Evolutionary conservation across 2,113 vertebrate genomes (phyloP).

Genomic region (Calidris pygmaea): DNA sequence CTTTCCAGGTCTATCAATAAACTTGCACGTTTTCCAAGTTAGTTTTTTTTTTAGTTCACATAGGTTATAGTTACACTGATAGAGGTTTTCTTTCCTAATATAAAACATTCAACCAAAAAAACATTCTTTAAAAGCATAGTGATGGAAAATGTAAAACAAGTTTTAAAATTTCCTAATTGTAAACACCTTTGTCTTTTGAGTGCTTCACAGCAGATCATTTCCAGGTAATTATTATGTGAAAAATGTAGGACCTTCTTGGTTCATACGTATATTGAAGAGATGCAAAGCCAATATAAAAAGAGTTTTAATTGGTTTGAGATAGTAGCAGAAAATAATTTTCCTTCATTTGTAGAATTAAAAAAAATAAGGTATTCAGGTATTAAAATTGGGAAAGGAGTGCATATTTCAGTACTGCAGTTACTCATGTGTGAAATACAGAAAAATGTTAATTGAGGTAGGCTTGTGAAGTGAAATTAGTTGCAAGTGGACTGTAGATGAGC

Average conservation of each 20-base stretch:
- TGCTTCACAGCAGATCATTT: slow-evolving; percentile 38
- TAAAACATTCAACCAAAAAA: slow-evolving; percentile 37
- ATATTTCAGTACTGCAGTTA: slow-evolving; percentile 16
- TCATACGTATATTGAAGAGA: slow-evolving; percentile 16
- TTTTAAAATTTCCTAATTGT: slow-evolving; percentile 47
- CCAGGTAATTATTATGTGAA: slow-evolving; percentile 45
- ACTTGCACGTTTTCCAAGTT: neutral
- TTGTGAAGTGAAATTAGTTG: slow-evolving; percentile 43
- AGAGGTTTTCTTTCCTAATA: slow-evolving; percentile 53
- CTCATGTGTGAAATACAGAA: slow-evolving; percentile 62
- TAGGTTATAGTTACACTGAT: slow-evolving; percentile 8
- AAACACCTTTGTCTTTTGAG: slow-evolving; percentile 38
- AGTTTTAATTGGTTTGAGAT: slow-evolving; percentile 64
- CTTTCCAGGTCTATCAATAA: neutral
- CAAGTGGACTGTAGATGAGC: slow-evolving; percentile 54
- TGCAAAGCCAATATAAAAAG: slow-evolving; percentile 2
- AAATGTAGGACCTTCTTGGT: neutral
- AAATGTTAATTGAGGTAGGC: slow-evolving; percentile 52
- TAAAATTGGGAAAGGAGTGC: slow-evolving; percentile 33
- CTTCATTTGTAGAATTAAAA: slow-evolving; percentile 53
- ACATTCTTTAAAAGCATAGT: slow-evolving; percentile 29
- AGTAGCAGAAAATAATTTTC: slow-evolving; percentile 44
- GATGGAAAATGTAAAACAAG: slow-evolving; percentile 46
- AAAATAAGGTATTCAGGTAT: slow-evolving; percentile 34
- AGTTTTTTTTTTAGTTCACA: slow-evolving; percentile 7